Base-by-base conservation (phyloP, 1,140 invertebrate species). In the Drosophila miranda region DNA sequence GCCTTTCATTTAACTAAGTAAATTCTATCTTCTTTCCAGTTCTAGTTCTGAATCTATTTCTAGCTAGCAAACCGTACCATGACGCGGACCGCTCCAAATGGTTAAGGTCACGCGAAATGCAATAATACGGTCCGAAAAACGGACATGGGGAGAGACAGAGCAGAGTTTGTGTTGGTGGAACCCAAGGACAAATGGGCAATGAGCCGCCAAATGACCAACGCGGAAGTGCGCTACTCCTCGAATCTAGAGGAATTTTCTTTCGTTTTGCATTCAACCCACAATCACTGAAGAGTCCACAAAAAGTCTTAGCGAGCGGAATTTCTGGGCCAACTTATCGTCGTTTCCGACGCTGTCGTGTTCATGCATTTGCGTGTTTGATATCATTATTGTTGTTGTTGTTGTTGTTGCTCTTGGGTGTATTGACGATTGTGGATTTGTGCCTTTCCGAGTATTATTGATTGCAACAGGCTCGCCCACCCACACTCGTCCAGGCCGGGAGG, bases 1-100 rank as follows among this genome's bases (percentile, higher is more conserved):
- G 53, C n/a, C 69, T 66, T 78, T 76, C 87, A 81, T 86, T 87
- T 67, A 59, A 75, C 84, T 81, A 78, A 87, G 77, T 67, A 63
- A 62, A 55, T 56, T 45, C 54, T 30, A 63, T 26, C 19, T 45
- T 43, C n/a, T 44, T 59, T 34, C 34, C 55, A 11, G 50, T 69
- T 69, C 63, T 34, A 67, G 62, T 68, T 69, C 34, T 13, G 11
- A 13, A 13, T 38, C 1, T 38, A 5, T 38, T 38, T 38, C 34
- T 4, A 69, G 51, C 68, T 69, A 68, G 26, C 51, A 30, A 16
- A 68, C 26, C 41, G 59, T 51, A 42, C 51, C 82, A 76, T 54
- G 58, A 72, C 57, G 76, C 67, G 59, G 54, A 43, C 46, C 44
- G 38, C 51, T 54, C 54, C 67, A 70, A 71, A 77, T 78, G 64